Evolutionary conservation across 1,140 invertebrate species (phyloP).

Genomic region (Notospermus geniculatus): DNA sequence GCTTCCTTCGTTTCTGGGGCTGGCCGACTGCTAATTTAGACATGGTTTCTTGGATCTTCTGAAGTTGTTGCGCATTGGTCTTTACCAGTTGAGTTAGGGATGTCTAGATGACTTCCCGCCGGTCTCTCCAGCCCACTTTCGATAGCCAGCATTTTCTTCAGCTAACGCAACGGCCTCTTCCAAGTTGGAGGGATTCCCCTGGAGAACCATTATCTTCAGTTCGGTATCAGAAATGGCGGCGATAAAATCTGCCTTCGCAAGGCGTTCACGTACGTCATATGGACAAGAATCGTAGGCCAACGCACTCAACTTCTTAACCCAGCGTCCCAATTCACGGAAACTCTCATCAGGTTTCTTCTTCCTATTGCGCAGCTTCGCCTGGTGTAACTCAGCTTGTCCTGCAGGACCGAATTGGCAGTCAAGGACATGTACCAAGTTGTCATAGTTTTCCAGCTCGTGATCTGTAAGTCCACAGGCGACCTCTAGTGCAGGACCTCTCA

Average conservation of each 20-base stretch:
- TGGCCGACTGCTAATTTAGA: neutral
- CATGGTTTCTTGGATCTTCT: neutral
- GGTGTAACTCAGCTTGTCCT: conserved; percentile 20
- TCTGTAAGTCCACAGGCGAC: neutral
- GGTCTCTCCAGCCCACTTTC: neutral
- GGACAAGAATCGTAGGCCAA: conserved; percentile 17
- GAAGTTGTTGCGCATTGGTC: neutral
- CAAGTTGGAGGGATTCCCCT: conserved; percentile 16
- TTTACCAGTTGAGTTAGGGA: neutral
- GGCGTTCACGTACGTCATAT: conserved; percentile 19
- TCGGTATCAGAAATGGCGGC: conserved; percentile 20
- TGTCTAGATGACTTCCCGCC: neutral
- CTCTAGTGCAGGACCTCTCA: conserved; percentile 14
- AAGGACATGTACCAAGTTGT: conserved; percentile 6
- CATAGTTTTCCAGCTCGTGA: conserved; percentile 10
- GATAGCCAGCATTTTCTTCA: conserved; percentile 21
- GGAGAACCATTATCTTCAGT: conserved; percentile 16
- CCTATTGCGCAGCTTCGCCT: conserved; percentile 17
- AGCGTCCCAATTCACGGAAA: conserved; percentile 20
- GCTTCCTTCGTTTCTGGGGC: neutral
- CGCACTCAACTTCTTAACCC: conserved; percentile 13
- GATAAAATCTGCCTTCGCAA: conserved; percentile 25
- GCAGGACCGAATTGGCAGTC: conserved; percentile 20
- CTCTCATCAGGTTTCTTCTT: conserved; percentile 14
- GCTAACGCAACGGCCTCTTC: conserved; percentile 26